Conservation (phyloP, 2,113 vertebrate genomes). For the Amblyornis subalaris region DNA sequence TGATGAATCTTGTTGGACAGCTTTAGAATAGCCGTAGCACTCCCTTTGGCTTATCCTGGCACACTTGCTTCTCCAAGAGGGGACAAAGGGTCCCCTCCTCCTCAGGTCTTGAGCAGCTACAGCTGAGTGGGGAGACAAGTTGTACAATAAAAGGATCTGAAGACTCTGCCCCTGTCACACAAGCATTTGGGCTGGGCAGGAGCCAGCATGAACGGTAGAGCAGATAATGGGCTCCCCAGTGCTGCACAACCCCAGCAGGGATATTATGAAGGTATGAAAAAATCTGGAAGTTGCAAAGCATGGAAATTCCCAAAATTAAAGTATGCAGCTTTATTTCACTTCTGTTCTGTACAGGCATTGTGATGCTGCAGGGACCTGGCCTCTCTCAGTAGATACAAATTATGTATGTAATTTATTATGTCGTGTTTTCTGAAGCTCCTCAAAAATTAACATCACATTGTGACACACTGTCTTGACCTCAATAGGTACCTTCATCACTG, state of each 20-base stretch:
- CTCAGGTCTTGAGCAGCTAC: not conserved
- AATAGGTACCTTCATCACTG: not conserved
- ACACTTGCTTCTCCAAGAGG: not conserved
- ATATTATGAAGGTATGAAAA: not conserved
- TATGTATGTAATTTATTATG: not conserved
- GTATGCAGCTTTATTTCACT: not conserved
- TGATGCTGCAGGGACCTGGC: not conserved
- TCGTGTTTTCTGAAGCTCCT: not conserved
- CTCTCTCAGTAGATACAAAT: not conserved
- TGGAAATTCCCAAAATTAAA: not conserved
- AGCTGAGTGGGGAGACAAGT: not conserved
- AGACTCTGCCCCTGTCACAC: not conserved
- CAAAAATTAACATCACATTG: not conserved
- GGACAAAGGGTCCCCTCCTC: not conserved
- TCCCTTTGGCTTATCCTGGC: accelerated
- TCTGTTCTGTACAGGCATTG: accelerated
- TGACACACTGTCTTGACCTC: not conserved
- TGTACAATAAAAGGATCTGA: not conserved
- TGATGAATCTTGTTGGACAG: not conserved
- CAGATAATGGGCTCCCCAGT: not conserved
- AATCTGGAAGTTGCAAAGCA: not conserved
- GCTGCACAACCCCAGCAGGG: not conserved
- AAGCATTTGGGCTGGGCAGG: not conserved
- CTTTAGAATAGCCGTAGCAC: not conserved
- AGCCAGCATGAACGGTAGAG: not conserved